Percentiles rank a stretch among this genome's conserved stretches.
Conservation (phyloP, 1,140 invertebrate genomes). For the Leptinotarsa undecemlineata region DNA sequence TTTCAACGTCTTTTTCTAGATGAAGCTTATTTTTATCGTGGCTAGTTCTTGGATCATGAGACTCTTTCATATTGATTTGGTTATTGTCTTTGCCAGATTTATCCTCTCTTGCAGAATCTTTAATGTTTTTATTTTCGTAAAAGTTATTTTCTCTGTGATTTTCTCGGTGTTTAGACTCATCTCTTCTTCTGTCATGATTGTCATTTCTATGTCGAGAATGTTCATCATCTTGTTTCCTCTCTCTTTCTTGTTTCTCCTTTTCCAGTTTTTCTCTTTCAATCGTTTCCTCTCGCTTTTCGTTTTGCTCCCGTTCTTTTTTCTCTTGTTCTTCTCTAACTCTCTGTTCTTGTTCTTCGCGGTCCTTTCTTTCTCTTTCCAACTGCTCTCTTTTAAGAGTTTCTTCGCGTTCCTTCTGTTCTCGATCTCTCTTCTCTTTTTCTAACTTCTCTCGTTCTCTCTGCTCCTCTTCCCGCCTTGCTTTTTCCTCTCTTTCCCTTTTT, state of each 20-base stretch:
- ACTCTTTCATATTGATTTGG: slow-evolving; percentile 29
- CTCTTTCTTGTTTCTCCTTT: slow-evolving; percentile 42
- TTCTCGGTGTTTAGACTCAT: slow-evolving; percentile 46
- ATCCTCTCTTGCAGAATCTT: slow-evolving; percentile 39
- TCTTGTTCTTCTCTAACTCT: slow-evolving; percentile 54
- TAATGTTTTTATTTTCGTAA: slow-evolving; percentile 39
- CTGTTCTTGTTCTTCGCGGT: slow-evolving; percentile 55
- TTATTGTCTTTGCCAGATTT: slow-evolving; percentile 26
- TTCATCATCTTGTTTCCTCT: slow-evolving; percentile 46
- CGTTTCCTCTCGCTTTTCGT: slow-evolving; percentile 51
- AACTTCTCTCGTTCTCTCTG: slow-evolving; percentile 48
- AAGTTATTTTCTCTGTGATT: slow-evolving; percentile 49
- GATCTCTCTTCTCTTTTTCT: slow-evolving; percentile 52
- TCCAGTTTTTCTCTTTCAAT: slow-evolving; percentile 44
- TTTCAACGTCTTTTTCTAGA: slow-evolving; percentile 45
- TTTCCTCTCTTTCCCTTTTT: slow-evolving; percentile 46
- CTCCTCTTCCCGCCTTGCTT: slow-evolving; percentile 49
- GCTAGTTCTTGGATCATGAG: slow-evolving; percentile 25
- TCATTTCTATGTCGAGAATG: slow-evolving; percentile 50
- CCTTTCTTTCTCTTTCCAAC: slow-evolving; percentile 51
- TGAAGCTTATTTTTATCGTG: slow-evolving; percentile 42
- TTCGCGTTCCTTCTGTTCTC: slow-evolving; percentile 42
- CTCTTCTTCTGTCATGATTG: slow-evolving; percentile 51
- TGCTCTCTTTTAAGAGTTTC: slow-evolving; percentile 46
- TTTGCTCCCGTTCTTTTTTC: slow-evolving; percentile 49